phyloP scores from a whole-genome alignment of 1,140 invertebrate species.

The Choristoneura fumiferana region DNA sequence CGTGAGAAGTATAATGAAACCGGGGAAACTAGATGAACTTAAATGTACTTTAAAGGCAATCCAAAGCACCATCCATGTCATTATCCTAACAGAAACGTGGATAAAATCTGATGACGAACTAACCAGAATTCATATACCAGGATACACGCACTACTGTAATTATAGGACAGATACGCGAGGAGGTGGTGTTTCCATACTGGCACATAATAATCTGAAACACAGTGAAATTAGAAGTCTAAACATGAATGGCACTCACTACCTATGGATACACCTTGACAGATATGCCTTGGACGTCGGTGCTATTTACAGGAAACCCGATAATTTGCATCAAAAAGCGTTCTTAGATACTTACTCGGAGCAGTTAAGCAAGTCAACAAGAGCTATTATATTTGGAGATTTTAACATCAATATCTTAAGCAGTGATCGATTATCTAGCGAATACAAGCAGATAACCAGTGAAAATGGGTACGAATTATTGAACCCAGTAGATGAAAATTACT shows the following conservation, averaged over 20 bases:
- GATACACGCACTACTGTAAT: constrained; percentile 21
- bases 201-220: constrained; percentile 27
- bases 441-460: constrained; percentile 24
- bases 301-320: constrained; percentile 24
- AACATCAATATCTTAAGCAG: neutral
- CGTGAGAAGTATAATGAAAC: neutral
- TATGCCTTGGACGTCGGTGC: constrained; percentile 27
- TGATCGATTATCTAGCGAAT: neutral
- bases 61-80: constrained; percentile 7
- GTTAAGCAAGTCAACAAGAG: constrained; percentile 1
- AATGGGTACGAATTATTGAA: constrained; percentile 25
- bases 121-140: constrained; percentile 6
- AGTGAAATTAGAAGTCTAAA: constrained; percentile 19
- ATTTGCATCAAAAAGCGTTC: constrained; percentile 15
- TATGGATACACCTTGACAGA: constrained; percentile 30
- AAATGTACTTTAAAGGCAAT: constrained; percentile 18
- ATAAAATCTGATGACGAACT: constrained; percentile 21
- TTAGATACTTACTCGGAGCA: constrained; percentile 21
- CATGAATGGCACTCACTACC: constrained; percentile 26
- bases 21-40: constrained; percentile 17
- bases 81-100: constrained; percentile 23
- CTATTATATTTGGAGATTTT: constrained; percentile 3
- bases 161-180: constrained; percentile 16
- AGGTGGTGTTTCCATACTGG: constrained; percentile 34
- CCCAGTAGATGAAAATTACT: constrained; percentile 26